Evolutionary conservation across 1,140 invertebrate genomes (phyloP), one percentile per base, ranked within the genome.

Genomic region (Apolygus lucorum): DNA sequence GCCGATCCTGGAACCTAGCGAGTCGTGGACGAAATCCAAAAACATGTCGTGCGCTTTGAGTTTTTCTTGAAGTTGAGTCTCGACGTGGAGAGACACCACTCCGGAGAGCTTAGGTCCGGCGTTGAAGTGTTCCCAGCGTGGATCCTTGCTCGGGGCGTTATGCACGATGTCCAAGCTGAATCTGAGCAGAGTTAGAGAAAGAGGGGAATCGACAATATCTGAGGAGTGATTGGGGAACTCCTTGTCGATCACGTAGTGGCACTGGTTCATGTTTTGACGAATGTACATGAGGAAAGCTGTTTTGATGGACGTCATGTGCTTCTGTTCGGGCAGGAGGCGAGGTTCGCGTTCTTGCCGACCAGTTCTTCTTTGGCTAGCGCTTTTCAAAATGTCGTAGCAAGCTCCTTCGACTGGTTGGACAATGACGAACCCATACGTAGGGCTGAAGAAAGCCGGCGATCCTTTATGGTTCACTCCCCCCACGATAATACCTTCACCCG

Each of bases 31-130:
- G 24, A 67, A 70, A 21, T 59, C 28, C 0, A 70, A 24, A 42
- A 67, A 70, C 22, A 70, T 22, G 52, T 70, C 65, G 65, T 70
- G 69, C 2, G 69, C 69, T 28, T 70, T 49, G 27, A 22, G 29
- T 67, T 70, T 70, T 49, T 70, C 69, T 24, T 27, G 29, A n/a
- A 70, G 65, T 65, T 70, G 69, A 59, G 64, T 70, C 26, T 67
- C 69, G 1, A 70, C 25, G 42, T 70, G 69, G 8, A 67, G 28
- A 21, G 69, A 64, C 8, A 52, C 21, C 8, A 64, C n/a, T 17
- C 62, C 29, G 22, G 28, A 13, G 1, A 69, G 22, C 25, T 28
- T 28, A 2, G 27, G 28, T 21, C 68, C 63, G 25, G 52, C 28
- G 1, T 54, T 52, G 11, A 54, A 22, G n/a, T 66, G 25, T 24